These are phyloP conservation scores for Crotophaga sulcirostris DNA, from an alignment of 2,113 vertebrate species.

Conservation along the genomic window DNA sequence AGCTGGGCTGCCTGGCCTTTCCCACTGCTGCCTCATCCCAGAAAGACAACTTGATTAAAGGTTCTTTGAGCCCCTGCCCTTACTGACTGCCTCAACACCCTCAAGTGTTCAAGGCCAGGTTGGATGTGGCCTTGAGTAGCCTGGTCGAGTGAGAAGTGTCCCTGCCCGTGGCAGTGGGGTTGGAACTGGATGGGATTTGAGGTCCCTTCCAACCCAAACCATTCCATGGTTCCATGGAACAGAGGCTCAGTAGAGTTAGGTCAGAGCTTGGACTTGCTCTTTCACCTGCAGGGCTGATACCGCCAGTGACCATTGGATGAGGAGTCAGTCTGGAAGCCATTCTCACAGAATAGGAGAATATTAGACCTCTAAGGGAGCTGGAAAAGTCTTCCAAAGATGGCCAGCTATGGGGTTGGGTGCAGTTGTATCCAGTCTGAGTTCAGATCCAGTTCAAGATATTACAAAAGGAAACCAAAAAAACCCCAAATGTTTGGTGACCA, in stretches of 20 bases:
- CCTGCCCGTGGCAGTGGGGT: no score
- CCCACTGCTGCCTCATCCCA: not conserved
- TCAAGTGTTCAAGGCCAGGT: no score
- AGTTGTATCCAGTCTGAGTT: not conserved
- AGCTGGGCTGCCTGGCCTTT: not conserved
- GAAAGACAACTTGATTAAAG: not conserved
- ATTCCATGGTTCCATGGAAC: not conserved
- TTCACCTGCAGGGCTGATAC: no score
- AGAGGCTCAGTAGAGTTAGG: not conserved
- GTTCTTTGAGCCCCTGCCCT: not conserved
- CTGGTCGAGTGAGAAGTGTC: no score
- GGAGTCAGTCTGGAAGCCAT: not conserved
- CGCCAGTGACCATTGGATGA: fast-evolving
- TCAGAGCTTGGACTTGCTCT: not conserved
- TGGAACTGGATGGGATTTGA: no score
- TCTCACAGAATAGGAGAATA: no score
- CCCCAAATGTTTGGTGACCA: not conserved
- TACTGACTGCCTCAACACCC: not conserved
- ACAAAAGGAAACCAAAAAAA: not conserved
- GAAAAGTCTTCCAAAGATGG: not conserved
- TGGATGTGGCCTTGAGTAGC: no score
- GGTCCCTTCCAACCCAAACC: no score
- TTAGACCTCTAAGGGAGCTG: not conserved
- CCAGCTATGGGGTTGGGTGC: no score
- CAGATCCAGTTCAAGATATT: constrained; percentile 1